Evolutionary conservation across 2,113 vertebrate genomes (phyloP).

Genomic region (Corydoras sp.): DNA sequence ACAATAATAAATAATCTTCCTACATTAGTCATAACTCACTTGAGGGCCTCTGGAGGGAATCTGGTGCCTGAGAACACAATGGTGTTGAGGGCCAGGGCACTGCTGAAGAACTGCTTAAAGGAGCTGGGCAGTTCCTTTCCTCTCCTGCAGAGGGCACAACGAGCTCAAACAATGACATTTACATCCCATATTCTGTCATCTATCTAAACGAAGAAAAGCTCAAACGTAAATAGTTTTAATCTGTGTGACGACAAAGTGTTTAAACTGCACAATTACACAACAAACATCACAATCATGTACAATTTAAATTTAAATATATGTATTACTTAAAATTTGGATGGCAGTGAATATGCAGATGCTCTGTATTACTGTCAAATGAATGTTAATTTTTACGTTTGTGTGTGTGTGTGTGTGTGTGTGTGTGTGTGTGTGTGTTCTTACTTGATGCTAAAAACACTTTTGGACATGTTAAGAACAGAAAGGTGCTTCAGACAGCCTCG

Average conservation of each 20-base stretch:
- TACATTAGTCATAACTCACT: conserved; percentile 68
- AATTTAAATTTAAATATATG: too few relatives aligned
- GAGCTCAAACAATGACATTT: background rate
- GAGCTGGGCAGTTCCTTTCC: conserved; percentile 80
- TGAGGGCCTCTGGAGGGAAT: conserved; percentile 87
- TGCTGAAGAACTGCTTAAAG: conserved; percentile 94
- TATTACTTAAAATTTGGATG: too few relatives aligned
- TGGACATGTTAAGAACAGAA: conserved; percentile 84
- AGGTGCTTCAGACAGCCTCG: conserved; percentile 83
- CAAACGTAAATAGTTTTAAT: too few relatives aligned
- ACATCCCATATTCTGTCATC: too few relatives aligned
- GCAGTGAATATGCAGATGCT: too few relatives aligned
- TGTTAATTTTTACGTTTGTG: too few relatives aligned
- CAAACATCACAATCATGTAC: too few relatives aligned
- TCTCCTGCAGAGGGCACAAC: conserved; percentile 66
- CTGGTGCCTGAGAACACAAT: conserved; percentile 88
- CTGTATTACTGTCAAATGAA: too few relatives aligned
- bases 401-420: conserved; percentile 10
- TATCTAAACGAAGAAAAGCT: background rate
- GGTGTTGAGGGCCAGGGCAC: conserved; percentile 74
- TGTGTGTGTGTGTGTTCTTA: conserved; percentile 11
- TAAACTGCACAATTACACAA: too few relatives aligned
- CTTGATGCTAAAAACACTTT: conserved; percentile 85
- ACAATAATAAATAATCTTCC: too few relatives aligned
- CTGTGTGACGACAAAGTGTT: too few relatives aligned